Evolutionary conservation across 2,797 vertebrate species (phyloP).

Genomic region (Microchirus variegatus): DNA sequence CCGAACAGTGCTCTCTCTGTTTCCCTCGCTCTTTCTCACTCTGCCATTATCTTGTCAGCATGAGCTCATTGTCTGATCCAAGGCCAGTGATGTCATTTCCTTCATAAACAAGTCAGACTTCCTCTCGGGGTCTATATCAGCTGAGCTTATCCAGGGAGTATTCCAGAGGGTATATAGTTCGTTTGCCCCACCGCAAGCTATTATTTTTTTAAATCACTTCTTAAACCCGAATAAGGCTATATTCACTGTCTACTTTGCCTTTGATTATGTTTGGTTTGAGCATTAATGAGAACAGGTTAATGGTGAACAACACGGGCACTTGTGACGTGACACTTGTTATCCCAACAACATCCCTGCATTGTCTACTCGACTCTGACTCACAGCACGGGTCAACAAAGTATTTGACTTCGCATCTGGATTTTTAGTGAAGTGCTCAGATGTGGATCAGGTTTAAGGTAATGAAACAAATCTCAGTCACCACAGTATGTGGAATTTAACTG

Average conservation of each 20-base stretch:
- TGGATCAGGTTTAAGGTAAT: too few species aligned
- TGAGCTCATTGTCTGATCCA: constrained; percentile 72
- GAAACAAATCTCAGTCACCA: constrained; percentile 10
- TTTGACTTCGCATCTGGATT: constrained; percentile 37
- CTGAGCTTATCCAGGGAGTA: constrained; percentile 61
- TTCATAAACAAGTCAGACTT: constrained; percentile 74
- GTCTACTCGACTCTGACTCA: constrained; percentile 29
- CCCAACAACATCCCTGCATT: constrained; percentile 12
- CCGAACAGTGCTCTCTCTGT: constrained; percentile 20
- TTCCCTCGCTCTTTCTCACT: constrained; percentile 15
- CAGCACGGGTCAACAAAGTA: constrained; percentile 27
- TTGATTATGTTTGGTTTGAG: not conserved
- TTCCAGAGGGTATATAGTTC: constrained; percentile 39
- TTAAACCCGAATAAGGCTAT: constrained; percentile 16
- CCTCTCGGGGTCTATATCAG: constrained; percentile 66
- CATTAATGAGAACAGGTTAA: constrained; percentile 4
- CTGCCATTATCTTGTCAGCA: constrained; percentile 65
- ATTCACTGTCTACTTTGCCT: constrained; percentile 14
- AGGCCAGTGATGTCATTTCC: constrained; percentile 76
- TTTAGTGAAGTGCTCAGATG: constrained; percentile 18
- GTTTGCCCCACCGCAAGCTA: constrained; percentile 8
- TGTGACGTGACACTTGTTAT: not conserved
- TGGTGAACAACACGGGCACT: not conserved
- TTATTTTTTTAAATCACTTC: constrained; percentile 14
- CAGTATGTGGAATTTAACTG: constrained; percentile 26